These are phyloP conservation scores for Sigmodon hispidus DNA, from an alignment of 2,113 vertebrate genomes.

Conservation along the genomic window DNA sequence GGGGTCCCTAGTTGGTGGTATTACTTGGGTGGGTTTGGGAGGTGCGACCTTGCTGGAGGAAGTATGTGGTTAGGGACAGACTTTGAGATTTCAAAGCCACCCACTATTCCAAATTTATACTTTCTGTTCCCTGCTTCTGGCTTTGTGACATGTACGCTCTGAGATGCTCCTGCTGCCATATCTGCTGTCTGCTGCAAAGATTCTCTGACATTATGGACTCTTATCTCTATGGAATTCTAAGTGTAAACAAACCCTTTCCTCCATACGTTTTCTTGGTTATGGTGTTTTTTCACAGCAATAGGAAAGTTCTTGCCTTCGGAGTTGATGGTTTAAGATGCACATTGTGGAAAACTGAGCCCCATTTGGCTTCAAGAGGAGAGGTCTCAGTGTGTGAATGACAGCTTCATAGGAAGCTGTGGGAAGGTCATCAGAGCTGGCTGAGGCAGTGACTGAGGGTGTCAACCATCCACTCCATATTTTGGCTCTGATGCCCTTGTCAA, in stretches of 20 bases:
- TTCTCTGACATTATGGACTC: neutral
- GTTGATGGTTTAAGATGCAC: neutral
- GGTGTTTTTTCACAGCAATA: neutral
- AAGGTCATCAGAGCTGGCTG: too few species aligned
- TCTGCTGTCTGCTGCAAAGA: neutral
- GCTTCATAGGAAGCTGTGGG: neutral
- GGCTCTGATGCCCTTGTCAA: neutral
- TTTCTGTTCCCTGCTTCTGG: neutral
- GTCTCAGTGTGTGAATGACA: neutral
- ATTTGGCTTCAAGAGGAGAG: neutral
- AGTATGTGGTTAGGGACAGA: neutral
- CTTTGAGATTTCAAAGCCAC: neutral
- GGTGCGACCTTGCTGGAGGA: neutral
- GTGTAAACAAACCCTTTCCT: neutral
- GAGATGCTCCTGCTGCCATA: neutral
- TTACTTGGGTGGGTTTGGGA: neutral
- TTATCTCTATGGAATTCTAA: neutral
- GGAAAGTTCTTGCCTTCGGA: neutral
- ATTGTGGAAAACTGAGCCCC: neutral
- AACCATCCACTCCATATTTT: neutral
- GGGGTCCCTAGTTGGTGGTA: neutral
- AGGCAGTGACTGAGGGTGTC: neutral
- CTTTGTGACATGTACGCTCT: neutral
- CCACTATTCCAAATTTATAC: neutral
- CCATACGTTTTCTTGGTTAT: neutral